Conservation (phyloP, 2,797 vertebrate species). For the Petrocephalus schoutedeni region DNA sequence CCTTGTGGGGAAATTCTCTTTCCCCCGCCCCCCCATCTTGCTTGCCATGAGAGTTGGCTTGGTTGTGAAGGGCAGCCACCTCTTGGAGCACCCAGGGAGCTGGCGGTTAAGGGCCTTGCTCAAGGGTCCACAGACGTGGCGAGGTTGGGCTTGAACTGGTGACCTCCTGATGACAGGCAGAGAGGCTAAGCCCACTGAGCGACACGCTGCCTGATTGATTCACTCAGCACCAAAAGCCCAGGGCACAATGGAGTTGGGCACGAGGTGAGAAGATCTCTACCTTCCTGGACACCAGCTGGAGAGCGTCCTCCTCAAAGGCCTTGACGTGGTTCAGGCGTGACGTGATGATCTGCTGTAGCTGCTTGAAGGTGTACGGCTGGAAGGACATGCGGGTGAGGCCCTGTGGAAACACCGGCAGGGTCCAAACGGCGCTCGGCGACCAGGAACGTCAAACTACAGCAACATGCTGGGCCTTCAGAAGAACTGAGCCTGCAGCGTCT, state of each 20-base stretch:
- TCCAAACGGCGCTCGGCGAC: neutral
- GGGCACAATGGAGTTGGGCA: neutral
- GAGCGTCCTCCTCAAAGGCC: constrained; percentile 88
- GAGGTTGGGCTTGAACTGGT: too few species aligned
- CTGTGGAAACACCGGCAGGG: constrained; percentile 47
- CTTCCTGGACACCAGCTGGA: constrained; percentile 90
- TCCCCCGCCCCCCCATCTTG: too few species aligned
- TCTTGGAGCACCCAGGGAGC: too few species aligned
- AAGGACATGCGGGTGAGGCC: constrained; percentile 95
- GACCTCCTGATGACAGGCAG: too few species aligned
- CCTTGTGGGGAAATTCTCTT: too few species aligned
- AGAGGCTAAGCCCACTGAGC: too few species aligned
- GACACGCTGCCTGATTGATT: neutral
- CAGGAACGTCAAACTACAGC: neutral
- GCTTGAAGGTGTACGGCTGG: constrained; percentile 89
- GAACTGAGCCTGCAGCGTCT: neutral
- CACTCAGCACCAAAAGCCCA: neutral
- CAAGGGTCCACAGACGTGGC: too few species aligned
- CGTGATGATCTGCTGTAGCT: constrained; percentile 84
- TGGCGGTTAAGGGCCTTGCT: too few species aligned
- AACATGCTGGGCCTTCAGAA: neutral
- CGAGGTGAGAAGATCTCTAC: constrained; percentile 47
- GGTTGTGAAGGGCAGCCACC: too few species aligned
- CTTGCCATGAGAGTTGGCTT: too few species aligned
- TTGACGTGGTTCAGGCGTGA: constrained; percentile 77